phyloP scores from a whole-genome alignment of 53 echinoderm and acorn worm species.

The Stichopus horrens region DNA sequence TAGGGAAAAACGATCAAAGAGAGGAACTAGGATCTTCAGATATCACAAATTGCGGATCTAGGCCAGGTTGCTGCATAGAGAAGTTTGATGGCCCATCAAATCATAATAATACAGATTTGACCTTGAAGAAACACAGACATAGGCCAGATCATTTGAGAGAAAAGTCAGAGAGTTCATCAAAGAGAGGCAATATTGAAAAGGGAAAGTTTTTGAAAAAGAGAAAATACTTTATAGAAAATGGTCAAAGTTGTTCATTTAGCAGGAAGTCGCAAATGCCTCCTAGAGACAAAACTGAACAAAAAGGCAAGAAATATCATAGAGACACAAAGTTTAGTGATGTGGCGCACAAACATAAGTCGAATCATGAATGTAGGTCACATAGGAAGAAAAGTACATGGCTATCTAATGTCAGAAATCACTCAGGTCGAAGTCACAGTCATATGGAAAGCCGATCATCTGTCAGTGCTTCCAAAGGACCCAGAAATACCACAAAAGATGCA shows the following conservation, averaged over 20 bases:
- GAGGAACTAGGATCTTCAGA: not conserved
- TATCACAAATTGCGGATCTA: too few species aligned
- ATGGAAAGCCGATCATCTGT: not conserved
- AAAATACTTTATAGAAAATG: not conserved
- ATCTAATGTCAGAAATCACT: not conserved
- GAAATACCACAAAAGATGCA: too few species aligned
- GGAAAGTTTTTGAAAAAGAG: not conserved
- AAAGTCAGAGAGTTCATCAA: constrained; percentile 9
- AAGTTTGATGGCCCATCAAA: too few species aligned
- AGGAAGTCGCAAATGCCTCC: not conserved
- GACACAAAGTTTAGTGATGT: not conserved
- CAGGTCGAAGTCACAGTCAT: not conserved
- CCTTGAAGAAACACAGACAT: not conserved
- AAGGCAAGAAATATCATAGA: not conserved
- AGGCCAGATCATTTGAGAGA: not conserved
- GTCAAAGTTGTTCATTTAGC: not conserved
- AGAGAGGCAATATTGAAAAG: not conserved
- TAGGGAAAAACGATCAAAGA: not conserved
- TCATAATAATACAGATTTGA: not conserved
- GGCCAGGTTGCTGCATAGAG: too few species aligned
- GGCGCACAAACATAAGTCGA: not conserved
- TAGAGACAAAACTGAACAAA: not conserved
- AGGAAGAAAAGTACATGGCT: not conserved
- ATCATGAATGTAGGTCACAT: not conserved
- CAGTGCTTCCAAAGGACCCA: not conserved